These are phyloP conservation scores for Brachionus rubens DNA, from an alignment of 1,140 invertebrate genomes.

Conservation along the genomic window DNA sequence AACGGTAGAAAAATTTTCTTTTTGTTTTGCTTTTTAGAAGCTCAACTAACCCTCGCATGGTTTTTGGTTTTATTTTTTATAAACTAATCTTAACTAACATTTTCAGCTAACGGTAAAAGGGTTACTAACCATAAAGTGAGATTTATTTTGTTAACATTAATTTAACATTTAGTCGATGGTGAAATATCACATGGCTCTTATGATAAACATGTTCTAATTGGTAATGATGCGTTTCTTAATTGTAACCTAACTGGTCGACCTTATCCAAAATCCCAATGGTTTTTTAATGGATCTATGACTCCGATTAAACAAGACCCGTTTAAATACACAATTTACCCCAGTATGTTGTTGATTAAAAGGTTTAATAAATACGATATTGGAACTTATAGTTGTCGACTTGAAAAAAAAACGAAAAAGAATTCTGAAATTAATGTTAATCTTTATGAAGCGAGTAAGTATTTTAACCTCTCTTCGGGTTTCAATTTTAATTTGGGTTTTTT, in stretches of 20 bases:
- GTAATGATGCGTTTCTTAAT: slow-evolving; percentile 3
- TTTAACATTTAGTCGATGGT: background rate
- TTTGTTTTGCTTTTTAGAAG: background rate
- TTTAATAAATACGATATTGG: background rate
- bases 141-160: background rate
- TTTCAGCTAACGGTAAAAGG: background rate
- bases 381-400: slow-evolving; percentile 14
- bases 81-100: slow-evolving; percentile 18
- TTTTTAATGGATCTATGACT: background rate
- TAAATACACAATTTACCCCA: slow-evolving; percentile 29
- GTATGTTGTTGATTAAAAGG: slow-evolving; percentile 10
- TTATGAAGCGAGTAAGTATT: slow-evolving; percentile 25
- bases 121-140: background rate
- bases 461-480: background rate
- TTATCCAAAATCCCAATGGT: slow-evolving; percentile 13
- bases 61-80: slow-evolving; percentile 8
- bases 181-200: background rate
- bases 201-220: slow-evolving; percentile 28
- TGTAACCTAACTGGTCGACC: slow-evolving; percentile 26
- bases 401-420: background rate
- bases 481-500: background rate
- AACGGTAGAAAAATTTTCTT: slow-evolving; percentile 6
- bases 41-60: slow-evolving; percentile 29
- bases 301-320: slow-evolving; percentile 18
- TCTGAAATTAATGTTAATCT: slow-evolving; percentile 16